Conservation (phyloP, 1,140 invertebrate genomes). For the Magallana ariakensis region DNA sequence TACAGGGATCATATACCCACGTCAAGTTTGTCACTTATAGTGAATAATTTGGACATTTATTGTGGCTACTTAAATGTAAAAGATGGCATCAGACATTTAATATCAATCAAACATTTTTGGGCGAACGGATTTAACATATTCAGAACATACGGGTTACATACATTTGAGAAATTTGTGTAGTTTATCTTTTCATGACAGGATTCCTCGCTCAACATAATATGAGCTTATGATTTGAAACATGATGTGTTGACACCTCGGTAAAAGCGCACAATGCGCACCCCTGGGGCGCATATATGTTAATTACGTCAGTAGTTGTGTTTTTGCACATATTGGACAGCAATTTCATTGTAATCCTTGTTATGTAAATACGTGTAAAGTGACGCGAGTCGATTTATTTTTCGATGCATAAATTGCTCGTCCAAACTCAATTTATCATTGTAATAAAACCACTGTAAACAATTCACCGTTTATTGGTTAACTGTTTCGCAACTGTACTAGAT, state of each 20-base stretch:
- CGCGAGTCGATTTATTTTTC: background rate
- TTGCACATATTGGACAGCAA: slow-evolving; percentile 10
- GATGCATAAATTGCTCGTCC: too few relatives aligned
- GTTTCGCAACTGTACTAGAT: too few relatives aligned
- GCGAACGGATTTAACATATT: background rate
- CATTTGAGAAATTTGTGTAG: slow-evolving; percentile 29
- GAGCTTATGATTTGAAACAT: slow-evolving; percentile 19
- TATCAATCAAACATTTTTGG: slow-evolving; percentile 18
- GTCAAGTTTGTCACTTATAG: slow-evolving; percentile 12
- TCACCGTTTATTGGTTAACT: too few relatives aligned
- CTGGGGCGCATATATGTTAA: background rate
- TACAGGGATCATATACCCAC: background rate
- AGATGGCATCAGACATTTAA: slow-evolving; percentile 22
- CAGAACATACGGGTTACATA: background rate
- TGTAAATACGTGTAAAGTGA: background rate
- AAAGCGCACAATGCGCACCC: background rate
- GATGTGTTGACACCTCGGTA: background rate
- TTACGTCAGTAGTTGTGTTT: slow-evolving; percentile 20
- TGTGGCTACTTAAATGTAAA: slow-evolving; percentile 6
- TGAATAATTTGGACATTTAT: slow-evolving; percentile 26
- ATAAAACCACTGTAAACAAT: too few relatives aligned
- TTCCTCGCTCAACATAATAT: slow-evolving; percentile 9
- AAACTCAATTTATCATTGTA: too few relatives aligned
- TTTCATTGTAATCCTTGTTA: slow-evolving; percentile 3
- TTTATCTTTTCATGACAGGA: slow-evolving; percentile 12